Evolutionary conservation across 2,797 vertebrate species (phyloP).

Genomic region (Onychomys leucogaster): DNA sequence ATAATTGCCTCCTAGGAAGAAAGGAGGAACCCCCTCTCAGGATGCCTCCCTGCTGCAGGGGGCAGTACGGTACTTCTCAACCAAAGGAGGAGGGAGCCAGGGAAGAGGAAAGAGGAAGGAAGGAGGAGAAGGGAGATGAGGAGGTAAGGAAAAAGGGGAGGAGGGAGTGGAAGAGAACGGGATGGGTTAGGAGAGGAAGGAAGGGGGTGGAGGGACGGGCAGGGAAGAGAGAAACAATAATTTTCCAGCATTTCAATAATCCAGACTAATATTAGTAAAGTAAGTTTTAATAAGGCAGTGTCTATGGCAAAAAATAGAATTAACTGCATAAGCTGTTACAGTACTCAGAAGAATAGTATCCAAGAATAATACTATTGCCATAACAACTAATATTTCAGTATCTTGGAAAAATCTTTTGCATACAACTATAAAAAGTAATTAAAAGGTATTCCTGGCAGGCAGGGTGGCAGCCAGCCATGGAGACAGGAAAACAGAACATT

Average conservation of each 20-base stretch:
- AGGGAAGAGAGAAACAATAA: background rate
- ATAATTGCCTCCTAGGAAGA: background rate
- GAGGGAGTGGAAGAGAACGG: rapidly evolving
- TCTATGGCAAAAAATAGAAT: constrained; percentile 25
- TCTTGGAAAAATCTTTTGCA: constrained; percentile 54
- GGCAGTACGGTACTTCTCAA: too few relatives aligned
- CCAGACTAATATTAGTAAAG: constrained; percentile 44
- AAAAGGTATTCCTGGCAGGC: background rate
- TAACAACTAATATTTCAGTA: constrained; percentile 34
- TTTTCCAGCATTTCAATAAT: constrained; percentile 28
- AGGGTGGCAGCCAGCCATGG: background rate
- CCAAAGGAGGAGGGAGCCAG: background rate
- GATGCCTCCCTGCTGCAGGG: background rate
- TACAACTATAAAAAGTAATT: background rate
- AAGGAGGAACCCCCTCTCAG: background rate
- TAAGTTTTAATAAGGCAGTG: constrained; percentile 13
- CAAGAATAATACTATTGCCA: constrained; percentile 19
- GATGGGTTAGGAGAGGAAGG: background rate
- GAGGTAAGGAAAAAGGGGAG: background rate
- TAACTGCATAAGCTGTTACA: background rate
- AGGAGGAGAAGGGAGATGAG: too few relatives aligned
- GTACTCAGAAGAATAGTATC: constrained; percentile 31
- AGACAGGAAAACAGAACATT: background rate
- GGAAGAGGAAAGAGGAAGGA: too few relatives aligned
- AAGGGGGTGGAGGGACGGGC: background rate